Evolutionary conservation across 2,888 invertebrate genomes (phyloP).

Genomic region (Machimus rusticus): DNA sequence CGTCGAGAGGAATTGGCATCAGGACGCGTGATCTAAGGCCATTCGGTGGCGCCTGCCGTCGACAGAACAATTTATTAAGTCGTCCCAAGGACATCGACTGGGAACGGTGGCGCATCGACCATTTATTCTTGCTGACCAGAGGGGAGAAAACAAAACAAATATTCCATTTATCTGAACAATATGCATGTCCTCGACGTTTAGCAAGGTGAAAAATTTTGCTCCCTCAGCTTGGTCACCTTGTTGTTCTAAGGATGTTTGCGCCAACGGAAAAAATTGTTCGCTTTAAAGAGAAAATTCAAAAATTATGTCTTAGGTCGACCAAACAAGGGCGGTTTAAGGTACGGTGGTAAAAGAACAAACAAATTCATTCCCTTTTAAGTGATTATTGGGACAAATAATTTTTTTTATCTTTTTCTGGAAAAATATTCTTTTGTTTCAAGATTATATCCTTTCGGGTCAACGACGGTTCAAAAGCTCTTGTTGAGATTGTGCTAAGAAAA

Average conservation of each 20-base stretch:
- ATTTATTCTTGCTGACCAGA: neutral
- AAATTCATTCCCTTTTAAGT: neutral
- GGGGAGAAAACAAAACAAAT: neutral
- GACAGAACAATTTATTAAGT: neutral
- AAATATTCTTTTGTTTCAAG: neutral
- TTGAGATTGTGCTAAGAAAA: neutral
- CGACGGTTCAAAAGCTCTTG: neutral
- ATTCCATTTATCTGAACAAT: neutral
- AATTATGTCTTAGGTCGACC: neutral
- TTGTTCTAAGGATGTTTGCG: neutral
- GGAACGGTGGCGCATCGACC: neutral
- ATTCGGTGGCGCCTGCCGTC: neutral
- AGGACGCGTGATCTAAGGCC: neutral
- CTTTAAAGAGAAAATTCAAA: neutral
- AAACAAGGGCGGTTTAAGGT: neutral
- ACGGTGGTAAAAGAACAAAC: neutral
- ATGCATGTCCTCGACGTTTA: neutral
- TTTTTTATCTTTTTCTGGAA: neutral
- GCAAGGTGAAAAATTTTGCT: neutral
- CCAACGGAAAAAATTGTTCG: neutral
- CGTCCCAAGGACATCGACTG: neutral
- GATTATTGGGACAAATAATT: neutral
- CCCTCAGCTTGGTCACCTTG: neutral
- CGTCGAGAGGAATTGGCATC: neutral
- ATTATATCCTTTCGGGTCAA: neutral